Evolutionary conservation across 2,888 invertebrate species (phyloP).

Genomic region (Hymenopus coronatus): DNA sequence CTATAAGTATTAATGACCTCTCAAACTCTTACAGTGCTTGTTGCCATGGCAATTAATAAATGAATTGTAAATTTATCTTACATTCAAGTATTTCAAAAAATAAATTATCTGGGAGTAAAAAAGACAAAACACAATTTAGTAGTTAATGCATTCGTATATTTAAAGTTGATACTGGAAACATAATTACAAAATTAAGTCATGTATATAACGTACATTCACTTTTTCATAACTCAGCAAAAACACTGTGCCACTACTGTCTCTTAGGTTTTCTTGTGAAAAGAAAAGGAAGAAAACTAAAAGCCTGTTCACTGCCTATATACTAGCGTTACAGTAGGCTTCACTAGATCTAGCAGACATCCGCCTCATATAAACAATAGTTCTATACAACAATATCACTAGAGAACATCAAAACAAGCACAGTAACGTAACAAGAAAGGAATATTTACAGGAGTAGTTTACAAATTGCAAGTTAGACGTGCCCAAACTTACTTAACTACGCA

Average conservation of each 20-base stretch:
- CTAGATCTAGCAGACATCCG: background rate
- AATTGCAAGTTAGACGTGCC: slow-evolving; percentile 8
- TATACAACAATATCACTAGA: background rate
- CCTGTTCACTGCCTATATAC: background rate
- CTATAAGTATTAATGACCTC: no score
- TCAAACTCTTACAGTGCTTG: no score
- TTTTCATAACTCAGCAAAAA: background rate
- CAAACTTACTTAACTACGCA: background rate
- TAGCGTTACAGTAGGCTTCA: background rate
- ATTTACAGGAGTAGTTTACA: background rate
- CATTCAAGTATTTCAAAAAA: no score
- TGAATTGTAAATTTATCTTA: no score
- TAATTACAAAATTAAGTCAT: slow-evolving; percentile 11
- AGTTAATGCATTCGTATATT: background rate
- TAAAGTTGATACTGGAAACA: background rate
- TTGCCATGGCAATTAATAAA: no score
- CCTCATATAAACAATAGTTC: background rate
- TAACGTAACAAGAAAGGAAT: background rate
- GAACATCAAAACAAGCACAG: slow-evolving; percentile 16
- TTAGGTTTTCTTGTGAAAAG: background rate
- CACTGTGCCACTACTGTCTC: background rate
- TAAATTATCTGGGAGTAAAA: background rate
- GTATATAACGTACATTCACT: slow-evolving; percentile 4
- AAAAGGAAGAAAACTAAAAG: background rate
- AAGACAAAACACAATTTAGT: background rate